Conservation (phyloP, 2,888 invertebrate species). For the Alloplasta piceator region DNA sequence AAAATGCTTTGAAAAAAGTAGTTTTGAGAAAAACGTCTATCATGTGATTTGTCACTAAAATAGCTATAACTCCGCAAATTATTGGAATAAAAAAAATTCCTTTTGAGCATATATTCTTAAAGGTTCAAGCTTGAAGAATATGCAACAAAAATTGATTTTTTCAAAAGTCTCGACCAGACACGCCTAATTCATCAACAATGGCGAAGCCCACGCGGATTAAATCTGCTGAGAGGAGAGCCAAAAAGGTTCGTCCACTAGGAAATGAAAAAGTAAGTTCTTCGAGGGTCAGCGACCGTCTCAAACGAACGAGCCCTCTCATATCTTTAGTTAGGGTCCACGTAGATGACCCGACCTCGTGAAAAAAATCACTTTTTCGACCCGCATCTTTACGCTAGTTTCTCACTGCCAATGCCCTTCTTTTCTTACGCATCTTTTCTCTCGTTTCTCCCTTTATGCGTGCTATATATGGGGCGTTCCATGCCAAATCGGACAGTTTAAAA, state of each 20-base stretch:
- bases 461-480: too few relatives aligned
- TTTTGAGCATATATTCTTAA: too few relatives aligned
- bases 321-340: constrained; percentile 60
- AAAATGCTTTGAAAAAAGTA: too few relatives aligned
- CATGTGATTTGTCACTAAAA: too few relatives aligned
- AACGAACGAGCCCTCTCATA: constrained; percentile 28
- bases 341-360: constrained; percentile 53
- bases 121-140: too few relatives aligned
- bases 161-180: not conserved
- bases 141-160: too few relatives aligned
- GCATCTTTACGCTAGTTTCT: constrained; percentile 28
- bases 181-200: constrained; percentile 48
- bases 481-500: too few relatives aligned
- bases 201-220: constrained; percentile 9
- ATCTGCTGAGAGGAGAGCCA: not conserved
- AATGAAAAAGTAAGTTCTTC: constrained; percentile 3
- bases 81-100: too few relatives aligned
- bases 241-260: not conserved
- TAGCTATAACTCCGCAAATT: too few relatives aligned
- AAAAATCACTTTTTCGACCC: constrained; percentile 56
- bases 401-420: not conserved
- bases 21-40: too few relatives aligned
- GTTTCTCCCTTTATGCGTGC: not conserved
- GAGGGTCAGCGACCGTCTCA: constrained; percentile 28
- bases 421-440: not conserved